Evolutionary conservation across 2,113 vertebrate species (phyloP), one percentile per base, ranked within the genome.

Genomic region (Glareola pratincola): DNA sequence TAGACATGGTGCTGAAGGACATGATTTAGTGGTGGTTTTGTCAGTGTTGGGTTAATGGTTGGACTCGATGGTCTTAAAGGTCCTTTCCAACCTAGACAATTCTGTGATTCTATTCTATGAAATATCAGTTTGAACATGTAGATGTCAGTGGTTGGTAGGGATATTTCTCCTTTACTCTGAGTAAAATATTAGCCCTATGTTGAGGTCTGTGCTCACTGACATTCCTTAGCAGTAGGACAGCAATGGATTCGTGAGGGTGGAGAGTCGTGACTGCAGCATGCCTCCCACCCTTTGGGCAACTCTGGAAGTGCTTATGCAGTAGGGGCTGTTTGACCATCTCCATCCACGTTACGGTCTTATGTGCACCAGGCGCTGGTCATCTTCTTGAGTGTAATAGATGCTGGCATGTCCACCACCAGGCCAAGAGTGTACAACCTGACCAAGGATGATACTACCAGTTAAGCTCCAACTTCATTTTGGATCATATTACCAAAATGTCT

Each of bases 291-390:
- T 37, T 50, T 14, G 15, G 32, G 39, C 53, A 34, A 0, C 29
- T 5, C 41, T 34, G 59, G 53, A 26, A 66, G 56, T 8, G 3
- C 36, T 21, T 9, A 64, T 8, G 20, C n/a, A 4, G 27, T n/a
- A 50, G 36, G 20, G 32, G 23, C 15, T 56, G 12, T 54, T 20
- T 77, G 36, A 24, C 13, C 34, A 24, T 21, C 48, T 79, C 48
- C 48, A 27, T 14, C 63, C 14, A 9, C 14, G 2, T n/a, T 14
- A 5, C 0, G 2, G 53, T 27, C 47, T 85, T 5, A 0, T 16
- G n/a, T 16, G 27, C 56, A 14, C 29, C 56, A 23, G 14, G 24
- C 0, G 0, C 36, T 36, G 54, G 23, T 43, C 34, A 15, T 48
- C 50, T 43, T 23, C 53, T 62, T 9, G 36, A 51, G 41, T 8